Percentiles rank a stretch among this genome's conserved stretches.
Conservation (phyloP, 2,888 invertebrate species). For the Exocentrus adspersus region DNA sequence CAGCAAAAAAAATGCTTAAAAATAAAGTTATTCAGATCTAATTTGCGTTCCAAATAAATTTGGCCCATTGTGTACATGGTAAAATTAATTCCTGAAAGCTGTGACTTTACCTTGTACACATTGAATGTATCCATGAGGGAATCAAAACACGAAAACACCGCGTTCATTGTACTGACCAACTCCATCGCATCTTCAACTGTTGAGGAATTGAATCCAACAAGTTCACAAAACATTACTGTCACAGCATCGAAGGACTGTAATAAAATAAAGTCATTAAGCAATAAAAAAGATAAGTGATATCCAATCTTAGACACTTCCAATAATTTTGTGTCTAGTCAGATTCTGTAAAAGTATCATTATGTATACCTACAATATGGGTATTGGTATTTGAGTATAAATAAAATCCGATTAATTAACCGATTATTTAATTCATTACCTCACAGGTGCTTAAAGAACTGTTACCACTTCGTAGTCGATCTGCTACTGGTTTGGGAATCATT, state of each 20-base stretch:
- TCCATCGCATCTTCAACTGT: slow-evolving; percentile 76
- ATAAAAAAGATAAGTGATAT: too few relatives aligned
- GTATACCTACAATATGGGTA: too few relatives aligned
- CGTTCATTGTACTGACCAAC: slow-evolving; percentile 85
- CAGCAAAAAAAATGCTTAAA: too few relatives aligned
- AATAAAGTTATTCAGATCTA: too few relatives aligned
- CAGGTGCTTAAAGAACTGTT: slow-evolving; percentile 82
- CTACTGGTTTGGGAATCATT: slow-evolving; percentile 90
- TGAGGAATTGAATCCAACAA: slow-evolving; percentile 70
- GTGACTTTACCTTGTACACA: slow-evolving; percentile 88
- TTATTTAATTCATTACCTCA: slow-evolving; percentile 66
- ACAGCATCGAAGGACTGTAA: slow-evolving; percentile 79
- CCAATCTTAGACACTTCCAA: too few relatives aligned
- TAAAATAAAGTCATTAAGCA: slow-evolving; percentile 31
- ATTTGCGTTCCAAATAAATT: too few relatives aligned
- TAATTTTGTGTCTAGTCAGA: too few relatives aligned
- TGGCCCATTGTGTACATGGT: too few relatives aligned
- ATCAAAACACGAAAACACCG: slow-evolving; percentile 87
- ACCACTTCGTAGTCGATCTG: slow-evolving; percentile 81
- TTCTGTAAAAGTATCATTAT: too few relatives aligned
- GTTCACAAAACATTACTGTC: slow-evolving; percentile 82
- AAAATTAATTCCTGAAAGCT: too few relatives aligned
- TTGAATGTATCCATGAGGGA: slow-evolving; percentile 83
- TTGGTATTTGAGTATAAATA: not conserved
- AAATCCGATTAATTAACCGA: not conserved